Conservation (phyloP, 2,888 invertebrate species). For the Ectemnius continuus region DNA sequence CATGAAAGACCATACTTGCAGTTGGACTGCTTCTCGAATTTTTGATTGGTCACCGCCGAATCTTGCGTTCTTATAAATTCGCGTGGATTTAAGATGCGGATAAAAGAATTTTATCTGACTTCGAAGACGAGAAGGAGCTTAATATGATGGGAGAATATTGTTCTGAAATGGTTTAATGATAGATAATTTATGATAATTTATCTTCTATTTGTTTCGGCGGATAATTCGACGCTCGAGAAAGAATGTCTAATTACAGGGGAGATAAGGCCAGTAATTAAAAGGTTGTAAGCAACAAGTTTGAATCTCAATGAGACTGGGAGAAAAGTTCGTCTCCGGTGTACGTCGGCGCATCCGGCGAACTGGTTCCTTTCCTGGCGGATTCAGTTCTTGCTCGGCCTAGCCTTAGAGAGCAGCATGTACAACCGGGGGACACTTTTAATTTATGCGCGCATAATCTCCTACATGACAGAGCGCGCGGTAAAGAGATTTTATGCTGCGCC, state of each 20-base stretch:
- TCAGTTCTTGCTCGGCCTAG: not conserved
- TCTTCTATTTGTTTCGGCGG: not conserved
- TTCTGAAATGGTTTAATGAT: too few species aligned
- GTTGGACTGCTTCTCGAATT: too few species aligned
- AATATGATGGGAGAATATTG: too few species aligned
- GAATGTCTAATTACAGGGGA: not conserved
- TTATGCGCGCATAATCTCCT: not conserved
- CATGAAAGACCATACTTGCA: too few species aligned
- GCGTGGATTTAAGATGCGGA: too few species aligned
- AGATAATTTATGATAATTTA: not conserved
- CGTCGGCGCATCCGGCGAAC: not conserved
- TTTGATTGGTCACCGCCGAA: too few species aligned
- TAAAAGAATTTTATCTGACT: too few species aligned
- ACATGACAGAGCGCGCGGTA: not conserved
- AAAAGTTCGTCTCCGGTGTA: not conserved
- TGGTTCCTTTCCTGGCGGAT: not conserved
- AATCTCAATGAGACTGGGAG: not conserved
- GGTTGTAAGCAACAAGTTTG: not conserved
- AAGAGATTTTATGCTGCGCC: not conserved
- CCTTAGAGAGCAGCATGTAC: not conserved
- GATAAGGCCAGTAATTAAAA: not conserved
- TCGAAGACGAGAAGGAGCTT: too few species aligned
- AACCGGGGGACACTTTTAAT: not conserved
- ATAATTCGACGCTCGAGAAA: not conserved
- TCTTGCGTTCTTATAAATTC: too few species aligned